Evolutionary conservation across 2,113 vertebrate genomes (phyloP).

Genomic region (Mirounga angustirostris): DNA sequence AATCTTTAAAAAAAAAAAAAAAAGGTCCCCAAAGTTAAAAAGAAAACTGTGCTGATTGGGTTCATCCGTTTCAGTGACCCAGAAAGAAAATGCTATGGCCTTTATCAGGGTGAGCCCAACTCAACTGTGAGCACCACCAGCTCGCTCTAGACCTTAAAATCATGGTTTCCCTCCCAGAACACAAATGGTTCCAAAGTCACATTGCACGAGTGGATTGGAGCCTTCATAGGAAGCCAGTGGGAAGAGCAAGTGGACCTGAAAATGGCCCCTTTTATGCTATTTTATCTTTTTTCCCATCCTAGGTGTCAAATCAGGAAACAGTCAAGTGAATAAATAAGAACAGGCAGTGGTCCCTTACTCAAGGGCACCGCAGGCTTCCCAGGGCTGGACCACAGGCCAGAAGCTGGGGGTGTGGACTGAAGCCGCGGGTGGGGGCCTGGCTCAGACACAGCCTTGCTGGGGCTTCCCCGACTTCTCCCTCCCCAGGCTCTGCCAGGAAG

Average conservation of each 20-base stretch:
- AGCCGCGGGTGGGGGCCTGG: background rate
- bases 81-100: background rate
- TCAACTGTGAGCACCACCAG: background rate
- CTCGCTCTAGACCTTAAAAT: background rate
- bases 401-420: background rate
- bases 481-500: background rate
- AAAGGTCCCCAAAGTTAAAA: background rate
- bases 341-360: background rate
- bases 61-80: too few species aligned
- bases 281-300: background rate
- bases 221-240: background rate
- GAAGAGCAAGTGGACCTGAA: background rate
- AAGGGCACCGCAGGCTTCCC: background rate
- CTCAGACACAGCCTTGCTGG: background rate
- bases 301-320: background rate
- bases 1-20: too few species aligned
- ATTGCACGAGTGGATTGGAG: background rate
- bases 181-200: background rate
- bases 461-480: background rate
- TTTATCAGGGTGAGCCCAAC: background rate
- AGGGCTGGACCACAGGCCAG: background rate
- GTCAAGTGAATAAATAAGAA: background rate
- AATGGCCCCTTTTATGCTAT: background rate
- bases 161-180: background rate
- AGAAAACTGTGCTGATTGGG: background rate